Percentiles rank a stretch among this genome's conserved stretches.
phyloP scores from a whole-genome alignment of 2,113 vertebrate genomes.

The Amblyornis subalaris region DNA sequence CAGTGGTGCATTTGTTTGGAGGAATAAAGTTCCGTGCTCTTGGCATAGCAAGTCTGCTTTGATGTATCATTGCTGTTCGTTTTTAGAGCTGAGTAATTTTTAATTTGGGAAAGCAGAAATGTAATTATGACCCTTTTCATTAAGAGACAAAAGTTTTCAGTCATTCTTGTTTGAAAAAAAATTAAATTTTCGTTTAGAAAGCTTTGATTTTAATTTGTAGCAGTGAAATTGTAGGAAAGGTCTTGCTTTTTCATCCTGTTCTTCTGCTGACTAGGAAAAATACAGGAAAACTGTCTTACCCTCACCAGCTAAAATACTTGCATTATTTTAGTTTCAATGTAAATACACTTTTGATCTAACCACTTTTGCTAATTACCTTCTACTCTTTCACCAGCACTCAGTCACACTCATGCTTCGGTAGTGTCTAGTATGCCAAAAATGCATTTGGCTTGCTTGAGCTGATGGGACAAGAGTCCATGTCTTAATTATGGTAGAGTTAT shows the following conservation, averaged over 20 bases:
- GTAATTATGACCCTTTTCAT: background rate
- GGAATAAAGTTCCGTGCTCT: background rate
- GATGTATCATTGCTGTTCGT: background rate
- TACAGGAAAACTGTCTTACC: background rate
- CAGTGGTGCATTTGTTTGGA: background rate
- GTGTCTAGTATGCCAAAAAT: background rate
- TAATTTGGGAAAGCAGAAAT: conserved; percentile 15
- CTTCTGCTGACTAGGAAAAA: conserved; percentile 1
- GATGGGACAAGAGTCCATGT: background rate
- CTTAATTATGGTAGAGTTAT: background rate
- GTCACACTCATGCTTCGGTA: background rate
- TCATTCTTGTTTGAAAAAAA: background rate
- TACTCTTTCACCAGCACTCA: background rate
- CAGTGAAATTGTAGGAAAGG: background rate
- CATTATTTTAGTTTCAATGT: conserved; percentile 25
- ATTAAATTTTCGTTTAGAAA: background rate
- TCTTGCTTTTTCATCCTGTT: background rate
- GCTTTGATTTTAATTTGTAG: background rate
- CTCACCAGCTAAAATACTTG: background rate
- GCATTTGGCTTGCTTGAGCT: background rate
- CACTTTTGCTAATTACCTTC: background rate
- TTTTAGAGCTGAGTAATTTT: background rate
- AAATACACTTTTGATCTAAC: background rate
- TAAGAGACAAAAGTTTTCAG: background rate
- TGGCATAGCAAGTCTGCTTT: background rate